These are phyloP conservation scores for Ophonus ardosiacus DNA, from an alignment of 2,888 invertebrate genomes.

Conservation along the genomic window DNA sequence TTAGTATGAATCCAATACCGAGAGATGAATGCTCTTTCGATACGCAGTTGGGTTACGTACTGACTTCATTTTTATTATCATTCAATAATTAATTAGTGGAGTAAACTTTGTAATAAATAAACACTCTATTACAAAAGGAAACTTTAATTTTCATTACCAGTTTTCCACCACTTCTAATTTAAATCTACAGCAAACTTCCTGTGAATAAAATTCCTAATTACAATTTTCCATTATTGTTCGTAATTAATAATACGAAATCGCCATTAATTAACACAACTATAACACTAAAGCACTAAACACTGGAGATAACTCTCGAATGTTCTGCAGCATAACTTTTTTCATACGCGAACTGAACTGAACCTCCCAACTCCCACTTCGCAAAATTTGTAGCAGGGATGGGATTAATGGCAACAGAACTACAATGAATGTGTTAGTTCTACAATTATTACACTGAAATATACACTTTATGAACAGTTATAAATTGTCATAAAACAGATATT, in stretches of 20 bases:
- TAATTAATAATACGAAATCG: conserved; percentile 33
- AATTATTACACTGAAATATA: background rate
- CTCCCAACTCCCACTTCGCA: conserved; percentile 25
- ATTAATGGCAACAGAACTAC: conserved; percentile 17
- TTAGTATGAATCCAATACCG: too few species aligned
- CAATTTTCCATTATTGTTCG: conserved; percentile 33
- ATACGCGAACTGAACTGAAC: background rate
- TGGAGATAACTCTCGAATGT: background rate
- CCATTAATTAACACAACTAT: conserved; percentile 36
- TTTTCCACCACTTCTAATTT: background rate
- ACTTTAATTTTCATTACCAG: background rate
- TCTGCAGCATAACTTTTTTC: background rate
- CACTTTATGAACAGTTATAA: background rate
- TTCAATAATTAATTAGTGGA: background rate
- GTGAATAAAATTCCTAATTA: conserved; percentile 13
- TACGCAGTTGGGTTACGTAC: too few species aligned
- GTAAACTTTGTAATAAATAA: background rate
- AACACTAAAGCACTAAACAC: conserved; percentile 32
- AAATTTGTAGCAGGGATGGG: background rate
- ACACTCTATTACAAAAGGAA: background rate
- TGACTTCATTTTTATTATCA: background rate
- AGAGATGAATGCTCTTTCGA: too few species aligned
- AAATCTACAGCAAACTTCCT: background rate
- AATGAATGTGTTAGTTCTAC: conserved; percentile 2
- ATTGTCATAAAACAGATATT: background rate